Evolutionary conservation across 2,113 vertebrate species (phyloP), one percentile per base, ranked within the genome.

Genomic region (Tetraodon nigroviridis): DNA sequence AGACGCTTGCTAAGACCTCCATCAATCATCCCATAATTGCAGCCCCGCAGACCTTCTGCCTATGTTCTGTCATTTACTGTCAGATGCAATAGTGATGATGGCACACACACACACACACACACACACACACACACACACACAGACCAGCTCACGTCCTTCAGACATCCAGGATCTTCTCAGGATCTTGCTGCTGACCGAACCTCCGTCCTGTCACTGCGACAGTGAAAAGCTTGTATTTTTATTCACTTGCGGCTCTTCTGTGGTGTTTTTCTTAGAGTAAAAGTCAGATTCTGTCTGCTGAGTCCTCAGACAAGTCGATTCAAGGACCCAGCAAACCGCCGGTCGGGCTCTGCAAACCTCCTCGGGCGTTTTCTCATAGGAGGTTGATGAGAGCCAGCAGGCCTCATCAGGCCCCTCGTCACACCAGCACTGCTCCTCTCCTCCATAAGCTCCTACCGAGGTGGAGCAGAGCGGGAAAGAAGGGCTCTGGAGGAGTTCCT

Each of bases 221-320:
- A n/a, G n/a, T n/a, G n/a, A n/a, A n/a, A n/a, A n/a, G n/a, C n/a
- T n/a, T n/a, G n/a, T n/a, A n/a, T n/a, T n/a, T n/a, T 24, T 3
- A 24, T 24, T 24, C 5, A 5, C 24, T 24, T 24, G 24, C 24
- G 5, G 24, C 24, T 24, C 24, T 24, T 24, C 5, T 24, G 40
- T 41, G 3, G 40, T 12, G 3, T 41, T 41, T 12, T 8, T 41
- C 40, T 24, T 5, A 24, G 24, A 24, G 6, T 3, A 14, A 41
- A 8, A 41, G 40, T 8, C 5, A 5, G 24, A 24, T 3, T 3
- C 24, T 5, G 24, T 24, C 5, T 5, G 32, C 10, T 11, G 32
- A 3, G 14, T 22, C 22, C 37, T 59, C 11, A 16, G 56, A 69
- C 71, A 68, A 62, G 81, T 79, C 51, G 60, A 29, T 58, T 78